Evolutionary conservation across 2,888 invertebrate species (phyloP).

Genomic region (Biston stratarius): DNA sequence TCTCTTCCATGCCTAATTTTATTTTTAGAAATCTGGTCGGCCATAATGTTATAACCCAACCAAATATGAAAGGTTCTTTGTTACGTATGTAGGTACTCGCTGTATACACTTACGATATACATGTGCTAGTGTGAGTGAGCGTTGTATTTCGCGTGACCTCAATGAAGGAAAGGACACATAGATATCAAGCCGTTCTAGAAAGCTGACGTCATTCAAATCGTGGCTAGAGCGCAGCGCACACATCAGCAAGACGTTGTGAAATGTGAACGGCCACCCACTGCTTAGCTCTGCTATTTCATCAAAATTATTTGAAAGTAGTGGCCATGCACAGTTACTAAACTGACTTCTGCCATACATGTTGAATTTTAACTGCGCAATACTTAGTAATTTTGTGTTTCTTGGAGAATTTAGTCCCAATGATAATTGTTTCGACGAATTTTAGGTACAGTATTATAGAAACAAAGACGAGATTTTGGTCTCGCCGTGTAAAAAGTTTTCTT

Average conservation of each 20-base stretch:
- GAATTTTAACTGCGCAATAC: slow-evolving; percentile 74
- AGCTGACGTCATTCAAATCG: slow-evolving; percentile 81
- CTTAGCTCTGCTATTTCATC: slow-evolving; percentile 71
- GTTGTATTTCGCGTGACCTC: slow-evolving; percentile 78
- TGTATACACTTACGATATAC: slow-evolving; percentile 37
- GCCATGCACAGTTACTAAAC: slow-evolving; percentile 81
- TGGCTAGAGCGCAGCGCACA: slow-evolving; percentile 73
- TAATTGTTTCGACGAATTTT: slow-evolving; percentile 81
- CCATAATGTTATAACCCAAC: slow-evolving; percentile 56
- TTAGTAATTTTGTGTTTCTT: slow-evolving; percentile 72
- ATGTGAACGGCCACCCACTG: slow-evolving; percentile 85
- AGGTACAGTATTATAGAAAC: slow-evolving; percentile 81
- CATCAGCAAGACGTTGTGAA: slow-evolving; percentile 81
- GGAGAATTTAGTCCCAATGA: slow-evolving; percentile 78
- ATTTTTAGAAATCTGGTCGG: slow-evolving; percentile 22
- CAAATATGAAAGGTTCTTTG: slow-evolving; percentile 57
- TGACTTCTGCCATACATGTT: slow-evolving; percentile 81
- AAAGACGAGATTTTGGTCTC: slow-evolving; percentile 49
- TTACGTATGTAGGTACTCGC: slow-evolving; percentile 43
- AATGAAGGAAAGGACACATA: slow-evolving; percentile 72
- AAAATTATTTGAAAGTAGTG: slow-evolving; percentile 82
- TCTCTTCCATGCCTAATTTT: neutral
- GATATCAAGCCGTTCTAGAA: slow-evolving; percentile 80
- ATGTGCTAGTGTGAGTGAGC: slow-evolving; percentile 77
- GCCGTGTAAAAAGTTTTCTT: slow-evolving; percentile 48